Evolutionary conservation across 2,113 vertebrate genomes (phyloP).

Genomic region (Cyphomyrus plagiostoma): DNA sequence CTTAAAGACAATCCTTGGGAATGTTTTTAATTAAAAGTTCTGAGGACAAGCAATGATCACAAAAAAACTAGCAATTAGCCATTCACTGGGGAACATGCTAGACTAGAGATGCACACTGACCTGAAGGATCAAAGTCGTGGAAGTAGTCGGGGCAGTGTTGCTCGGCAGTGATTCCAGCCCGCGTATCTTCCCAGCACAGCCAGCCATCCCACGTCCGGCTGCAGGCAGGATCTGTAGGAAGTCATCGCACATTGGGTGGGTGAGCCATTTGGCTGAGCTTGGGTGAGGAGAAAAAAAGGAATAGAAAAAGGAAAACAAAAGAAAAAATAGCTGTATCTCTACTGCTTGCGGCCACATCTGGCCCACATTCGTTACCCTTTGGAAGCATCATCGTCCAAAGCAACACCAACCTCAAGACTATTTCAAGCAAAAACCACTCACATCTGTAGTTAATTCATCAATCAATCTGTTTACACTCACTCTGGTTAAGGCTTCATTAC

Average conservation of each 20-base stretch:
- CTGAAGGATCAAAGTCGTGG: slow-evolving; percentile 91
- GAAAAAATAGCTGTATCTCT: neutral
- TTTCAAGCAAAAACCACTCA: neutral
- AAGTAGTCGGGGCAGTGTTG: slow-evolving; percentile 95
- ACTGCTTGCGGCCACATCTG: neutral
- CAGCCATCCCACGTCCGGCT: slow-evolving; percentile 96
- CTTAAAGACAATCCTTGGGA: neutral
- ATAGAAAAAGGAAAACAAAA: neutral
- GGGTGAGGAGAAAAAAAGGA: neutral
- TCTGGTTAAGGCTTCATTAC: neutral
- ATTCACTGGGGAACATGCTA: neutral
- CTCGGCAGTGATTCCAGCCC: slow-evolving; percentile 65
- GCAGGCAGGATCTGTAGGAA: slow-evolving; percentile 65
- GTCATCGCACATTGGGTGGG: neutral
- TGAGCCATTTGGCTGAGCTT: neutral
- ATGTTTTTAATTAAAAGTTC: neutral
- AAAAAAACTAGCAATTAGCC: neutral
- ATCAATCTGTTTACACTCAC: neutral
- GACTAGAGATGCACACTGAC: slow-evolving; percentile 46
- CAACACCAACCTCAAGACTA: neutral
- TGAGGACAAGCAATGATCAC: neutral
- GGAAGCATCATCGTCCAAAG: neutral
- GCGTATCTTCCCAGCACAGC: slow-evolving; percentile 88
- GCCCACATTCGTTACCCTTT: neutral
- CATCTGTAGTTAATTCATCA: neutral